Conservation (phyloP, 2,888 invertebrate genomes). For the Sphaerophoria rueppellii region DNA sequence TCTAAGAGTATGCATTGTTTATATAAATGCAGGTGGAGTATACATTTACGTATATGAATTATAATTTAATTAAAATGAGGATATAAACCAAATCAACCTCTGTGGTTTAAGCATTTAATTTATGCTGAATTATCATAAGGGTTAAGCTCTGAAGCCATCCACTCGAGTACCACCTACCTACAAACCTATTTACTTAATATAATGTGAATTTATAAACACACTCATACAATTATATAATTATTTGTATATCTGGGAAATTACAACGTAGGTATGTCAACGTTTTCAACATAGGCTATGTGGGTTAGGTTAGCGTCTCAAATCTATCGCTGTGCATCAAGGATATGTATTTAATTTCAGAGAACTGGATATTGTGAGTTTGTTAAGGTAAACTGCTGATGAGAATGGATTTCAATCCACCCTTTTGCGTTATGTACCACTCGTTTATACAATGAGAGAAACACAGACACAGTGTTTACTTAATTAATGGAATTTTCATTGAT, state of each 20-base stretch:
- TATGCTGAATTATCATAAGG: slow-evolving; percentile 39
- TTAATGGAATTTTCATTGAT: slow-evolving; percentile 3
- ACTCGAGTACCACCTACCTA: not conserved
- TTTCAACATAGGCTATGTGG: too few relatives aligned
- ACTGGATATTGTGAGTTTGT: not conserved
- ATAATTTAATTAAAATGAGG: slow-evolving; percentile 58
- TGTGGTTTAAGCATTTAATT: slow-evolving; percentile 53
- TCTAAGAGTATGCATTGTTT: too few relatives aligned
- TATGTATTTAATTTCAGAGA: too few relatives aligned
- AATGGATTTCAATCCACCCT: too few relatives aligned
- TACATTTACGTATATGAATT: slow-evolving; percentile 11
- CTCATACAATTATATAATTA: too few relatives aligned
- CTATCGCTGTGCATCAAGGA: too few relatives aligned
- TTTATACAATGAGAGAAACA: not conserved
- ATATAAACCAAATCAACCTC: slow-evolving; percentile 58
- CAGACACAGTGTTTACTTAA: not conserved
- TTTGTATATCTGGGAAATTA: not conserved
- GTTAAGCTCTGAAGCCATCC: not conserved
- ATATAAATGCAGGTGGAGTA: not conserved
- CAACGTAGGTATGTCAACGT: not conserved
- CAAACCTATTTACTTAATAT: not conserved
- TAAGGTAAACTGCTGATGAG: too few relatives aligned
- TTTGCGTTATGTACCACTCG: not conserved
- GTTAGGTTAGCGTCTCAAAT: too few relatives aligned
- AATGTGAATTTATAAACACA: not conserved